phyloP scores from a whole-genome alignment of 1,140 invertebrate genomes.

The Brachionus manjavacas region DNA sequence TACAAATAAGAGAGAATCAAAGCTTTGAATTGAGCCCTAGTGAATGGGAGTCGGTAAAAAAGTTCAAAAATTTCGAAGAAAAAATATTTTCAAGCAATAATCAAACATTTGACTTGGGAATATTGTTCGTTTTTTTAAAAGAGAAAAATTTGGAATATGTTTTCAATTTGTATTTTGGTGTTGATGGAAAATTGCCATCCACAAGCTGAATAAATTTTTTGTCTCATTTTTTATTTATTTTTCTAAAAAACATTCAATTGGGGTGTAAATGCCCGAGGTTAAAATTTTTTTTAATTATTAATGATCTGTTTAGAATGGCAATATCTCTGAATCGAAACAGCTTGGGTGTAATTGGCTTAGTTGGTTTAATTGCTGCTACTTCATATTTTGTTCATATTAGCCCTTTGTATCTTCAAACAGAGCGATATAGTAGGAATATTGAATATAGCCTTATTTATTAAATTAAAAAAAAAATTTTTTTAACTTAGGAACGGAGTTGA shows the following conservation, averaged over 20 bases:
- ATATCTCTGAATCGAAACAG: neutral
- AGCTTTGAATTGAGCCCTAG: conserved; percentile 32
- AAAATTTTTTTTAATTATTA: neutral
- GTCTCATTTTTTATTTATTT: neutral
- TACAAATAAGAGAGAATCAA: conserved; percentile 53
- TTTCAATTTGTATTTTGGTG: conserved; percentile 39
- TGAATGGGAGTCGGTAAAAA: neutral
- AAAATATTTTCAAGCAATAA: conserved; percentile 10
- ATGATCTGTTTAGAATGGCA: neutral
- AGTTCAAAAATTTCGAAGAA: conserved; percentile 21
- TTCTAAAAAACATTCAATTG: neutral
- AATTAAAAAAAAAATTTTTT: neutral
- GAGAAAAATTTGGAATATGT: conserved; percentile 40
- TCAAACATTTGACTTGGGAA: conserved; percentile 20
- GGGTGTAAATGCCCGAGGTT: neutral
- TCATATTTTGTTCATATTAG: conserved; percentile 35
- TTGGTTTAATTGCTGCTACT: neutral
- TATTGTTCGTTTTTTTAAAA: conserved; percentile 21
- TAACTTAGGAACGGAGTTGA: neutral
- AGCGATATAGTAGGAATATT: neutral
- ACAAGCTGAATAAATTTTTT: neutral
- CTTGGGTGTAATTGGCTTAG: neutral
- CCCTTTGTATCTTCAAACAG: conserved; percentile 11
- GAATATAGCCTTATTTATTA: too few relatives aligned
- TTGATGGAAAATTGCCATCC: conserved; percentile 12